These are phyloP conservation scores for Pan troglodytes DNA, from an alignment of 2,113 vertebrate species.

Conservation along the genomic window DNA sequence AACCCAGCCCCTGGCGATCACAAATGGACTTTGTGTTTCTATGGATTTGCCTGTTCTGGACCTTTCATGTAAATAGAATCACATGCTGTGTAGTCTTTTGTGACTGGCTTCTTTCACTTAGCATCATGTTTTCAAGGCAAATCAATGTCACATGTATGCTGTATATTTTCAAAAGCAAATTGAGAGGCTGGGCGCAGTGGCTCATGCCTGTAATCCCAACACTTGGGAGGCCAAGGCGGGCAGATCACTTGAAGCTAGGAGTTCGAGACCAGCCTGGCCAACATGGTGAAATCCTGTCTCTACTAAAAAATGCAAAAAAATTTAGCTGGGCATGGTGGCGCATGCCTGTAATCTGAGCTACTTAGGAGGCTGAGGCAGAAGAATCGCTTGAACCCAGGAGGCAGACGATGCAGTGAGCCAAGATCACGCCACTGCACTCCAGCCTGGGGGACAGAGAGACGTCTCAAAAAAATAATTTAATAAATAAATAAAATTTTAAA, in stretches of 20 bases:
- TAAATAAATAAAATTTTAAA: too few species aligned
- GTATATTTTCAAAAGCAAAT: not conserved
- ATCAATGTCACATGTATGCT: not conserved
- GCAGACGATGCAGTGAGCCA: not conserved
- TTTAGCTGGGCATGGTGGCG: not conserved
- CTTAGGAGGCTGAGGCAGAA: not conserved
- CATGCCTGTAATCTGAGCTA: not conserved
- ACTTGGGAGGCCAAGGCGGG: not conserved
- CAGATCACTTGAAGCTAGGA: not conserved
- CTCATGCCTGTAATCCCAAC: not conserved
- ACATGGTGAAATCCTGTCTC: not conserved
- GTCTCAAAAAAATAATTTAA: not conserved
- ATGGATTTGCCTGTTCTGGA: not conserved
- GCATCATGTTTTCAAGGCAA: not conserved
- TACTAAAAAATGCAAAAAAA: not conserved
- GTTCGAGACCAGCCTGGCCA: not conserved
- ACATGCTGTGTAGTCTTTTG: not conserved
- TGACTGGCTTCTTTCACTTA: not conserved
- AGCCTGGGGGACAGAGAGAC: not conserved
- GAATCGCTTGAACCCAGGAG: not conserved
- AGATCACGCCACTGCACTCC: not conserved
- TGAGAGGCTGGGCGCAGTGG: not conserved
- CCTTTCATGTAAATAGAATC: not conserved
- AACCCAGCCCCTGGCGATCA: not conserved
- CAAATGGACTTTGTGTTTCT: not conserved